These are phyloP conservation scores for Bos indicus DNA, from an alignment of 2,113 vertebrate species.

Conservation along the genomic window DNA sequence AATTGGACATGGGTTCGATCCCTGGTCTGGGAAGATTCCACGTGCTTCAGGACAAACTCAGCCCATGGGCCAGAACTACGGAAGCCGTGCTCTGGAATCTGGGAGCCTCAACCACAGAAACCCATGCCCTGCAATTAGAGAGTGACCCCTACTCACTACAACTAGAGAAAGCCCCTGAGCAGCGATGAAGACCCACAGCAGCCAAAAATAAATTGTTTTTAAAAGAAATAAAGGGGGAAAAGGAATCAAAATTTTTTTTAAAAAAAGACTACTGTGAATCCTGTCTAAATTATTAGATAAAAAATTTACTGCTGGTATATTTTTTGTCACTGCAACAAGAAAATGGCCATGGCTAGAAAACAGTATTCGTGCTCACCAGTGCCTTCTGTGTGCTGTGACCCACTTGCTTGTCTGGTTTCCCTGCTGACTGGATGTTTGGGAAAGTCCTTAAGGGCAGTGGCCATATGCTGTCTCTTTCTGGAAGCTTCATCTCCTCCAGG, in stretches of 20 bases:
- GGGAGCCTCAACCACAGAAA: not conserved
- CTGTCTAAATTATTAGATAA: not conserved
- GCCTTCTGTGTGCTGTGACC: not conserved
- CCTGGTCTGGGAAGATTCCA: not conserved
- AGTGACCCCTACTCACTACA: not conserved
- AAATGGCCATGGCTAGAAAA: not conserved
- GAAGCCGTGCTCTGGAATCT: not conserved
- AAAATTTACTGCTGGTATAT: not conserved
- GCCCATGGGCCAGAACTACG: not conserved
- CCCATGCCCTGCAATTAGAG: not conserved
- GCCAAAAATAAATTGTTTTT: not conserved
- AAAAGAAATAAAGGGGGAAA: not conserved
- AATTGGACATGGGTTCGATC: not conserved
- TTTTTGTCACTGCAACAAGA: not conserved
- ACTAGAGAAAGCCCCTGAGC: not conserved
- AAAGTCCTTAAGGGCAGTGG: not conserved
- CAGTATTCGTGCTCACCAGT: not conserved
- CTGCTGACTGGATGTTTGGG: not conserved
- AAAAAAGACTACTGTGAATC: not conserved
- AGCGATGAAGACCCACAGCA: not conserved
- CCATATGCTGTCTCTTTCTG: not conserved
- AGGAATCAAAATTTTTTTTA: not conserved
- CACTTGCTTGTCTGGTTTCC: not conserved
- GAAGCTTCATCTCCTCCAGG: not conserved
- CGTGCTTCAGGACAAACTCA: not conserved